Evolutionary conservation across 2,888 invertebrate species (phyloP), one percentile per base, ranked within the genome.

Genomic region (Phortica okadai): DNA sequence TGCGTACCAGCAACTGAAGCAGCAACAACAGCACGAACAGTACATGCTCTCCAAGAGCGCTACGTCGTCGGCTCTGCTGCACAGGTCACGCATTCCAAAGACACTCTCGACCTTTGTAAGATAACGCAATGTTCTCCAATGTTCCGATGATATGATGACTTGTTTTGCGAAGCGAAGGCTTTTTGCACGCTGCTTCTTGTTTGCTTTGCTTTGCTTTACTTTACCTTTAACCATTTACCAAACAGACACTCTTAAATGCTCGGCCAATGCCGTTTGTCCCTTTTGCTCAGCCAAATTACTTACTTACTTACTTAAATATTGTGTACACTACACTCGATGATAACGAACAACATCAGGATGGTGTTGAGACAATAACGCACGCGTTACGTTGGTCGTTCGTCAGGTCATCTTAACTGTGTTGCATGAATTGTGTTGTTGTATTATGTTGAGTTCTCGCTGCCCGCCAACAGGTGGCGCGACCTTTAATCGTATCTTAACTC

Each of bases 61-160:
- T 79, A 90, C 90, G 73, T 90, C 93, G 91, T 88, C 93, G 90
- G 90, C 91, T 89, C 92, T 92, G 92, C 91, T 93, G 91, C 87
- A 90, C 85, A 91, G 90, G 88, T 91, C 92, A 86, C 92, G 92
- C 91, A 92, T 92, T 91, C 91, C 92, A 90, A 91, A 91, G 89
- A 90, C 89, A 83, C 89, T 90, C 81, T 90, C 91, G 85, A 89
- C 91, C 86, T 92, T 92, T 90, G 92, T 92, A 92, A 92, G 91
- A 89, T 82, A 73, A 11, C 74, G 50, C 42, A 64, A 66, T 74
- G 69, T 78, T 76, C 75, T 72, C 74, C 74, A 73, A 72, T 62
- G 62, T 62, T 62, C 8, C 25, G 33, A 33, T 33, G 33, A 4
- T 33, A 2, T 5, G 33, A 33, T 33, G 33, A 33, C 4, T 33